Evolutionary conservation across 2,888 invertebrate genomes (phyloP).

Genomic region (Eupithecia insigniata): DNA sequence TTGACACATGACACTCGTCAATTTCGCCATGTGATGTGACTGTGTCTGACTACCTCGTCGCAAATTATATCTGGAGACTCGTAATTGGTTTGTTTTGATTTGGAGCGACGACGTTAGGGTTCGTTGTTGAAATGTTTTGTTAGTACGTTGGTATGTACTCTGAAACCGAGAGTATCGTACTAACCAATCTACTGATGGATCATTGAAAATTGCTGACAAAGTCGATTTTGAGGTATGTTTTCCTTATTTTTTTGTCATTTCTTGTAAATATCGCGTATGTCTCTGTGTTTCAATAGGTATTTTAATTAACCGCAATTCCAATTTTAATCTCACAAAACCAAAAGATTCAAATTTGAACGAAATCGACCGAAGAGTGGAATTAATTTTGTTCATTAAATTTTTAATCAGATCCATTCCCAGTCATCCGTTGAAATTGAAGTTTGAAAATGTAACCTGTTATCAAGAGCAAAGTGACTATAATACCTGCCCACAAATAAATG

Average conservation of each 20-base stretch:
- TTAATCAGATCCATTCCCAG: neutral
- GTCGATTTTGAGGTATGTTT: neutral
- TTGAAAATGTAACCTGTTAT: too few species aligned
- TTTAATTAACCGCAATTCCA: neutral
- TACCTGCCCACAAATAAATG: neutral
- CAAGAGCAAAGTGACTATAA: too few species aligned
- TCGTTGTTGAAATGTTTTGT: neutral
- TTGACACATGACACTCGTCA: conserved; percentile 67
- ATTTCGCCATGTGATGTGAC: conserved; percentile 30
- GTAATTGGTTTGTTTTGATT: conserved; percentile 38
- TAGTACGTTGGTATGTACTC: too few species aligned
- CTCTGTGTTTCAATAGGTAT: neutral
- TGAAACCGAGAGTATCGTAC: neutral
- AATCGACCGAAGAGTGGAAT: neutral
- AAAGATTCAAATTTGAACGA: neutral
- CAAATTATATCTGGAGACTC: neutral
- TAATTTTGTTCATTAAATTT: neutral
- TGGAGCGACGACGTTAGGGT: neutral
- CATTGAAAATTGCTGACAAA: neutral
- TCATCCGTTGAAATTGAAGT: neutral
- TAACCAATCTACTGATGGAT: neutral
- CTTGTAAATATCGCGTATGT: neutral
- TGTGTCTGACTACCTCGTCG: neutral
- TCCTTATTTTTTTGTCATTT: neutral
- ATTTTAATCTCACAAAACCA: neutral